Percentiles rank a stretch among this genome's conserved stretches.
phyloP scores from a whole-genome alignment of 53 echinoderm and acorn worm genomes.

The Hippasteria phrygiana region DNA sequence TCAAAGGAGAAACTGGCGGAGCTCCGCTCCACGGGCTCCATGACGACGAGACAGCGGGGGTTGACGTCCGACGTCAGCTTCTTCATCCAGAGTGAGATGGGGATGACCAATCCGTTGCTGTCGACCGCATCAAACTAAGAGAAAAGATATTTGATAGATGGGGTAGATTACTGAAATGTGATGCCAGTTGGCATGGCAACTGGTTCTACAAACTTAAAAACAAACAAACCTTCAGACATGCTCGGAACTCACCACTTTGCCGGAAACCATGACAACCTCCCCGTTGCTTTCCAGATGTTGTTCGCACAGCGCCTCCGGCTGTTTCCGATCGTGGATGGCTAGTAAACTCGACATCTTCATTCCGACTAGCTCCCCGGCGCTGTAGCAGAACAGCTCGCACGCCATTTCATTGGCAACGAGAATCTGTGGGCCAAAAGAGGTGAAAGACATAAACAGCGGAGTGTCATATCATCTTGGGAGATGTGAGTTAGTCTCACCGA shows the following conservation, averaged over 20 bases:
- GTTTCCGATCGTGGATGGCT: constrained; percentile 74
- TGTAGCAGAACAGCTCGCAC: constrained; percentile 91
- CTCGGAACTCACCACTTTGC: constrained; percentile 89
- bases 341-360: constrained; percentile 92
- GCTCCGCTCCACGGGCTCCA: constrained; percentile 89
- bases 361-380: constrained; percentile 82
- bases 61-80: constrained; percentile 90
- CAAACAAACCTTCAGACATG: too few species aligned
- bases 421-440: constrained; percentile 67
- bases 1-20: constrained; percentile 85
- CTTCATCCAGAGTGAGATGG: constrained; percentile 99
- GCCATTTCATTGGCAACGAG: constrained; percentile 96
- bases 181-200: too few species aligned
- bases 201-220: too few species aligned
- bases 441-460: not conserved
- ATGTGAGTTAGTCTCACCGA: too few species aligned
- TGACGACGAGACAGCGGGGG: constrained; percentile 89
- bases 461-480: too few species aligned
- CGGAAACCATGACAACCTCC: constrained; percentile 95
- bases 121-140: constrained; percentile 92
- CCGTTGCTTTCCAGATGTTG: constrained; percentile 89
- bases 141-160: not conserved
- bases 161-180: too few species aligned
- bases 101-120: constrained; percentile 86
- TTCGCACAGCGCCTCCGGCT: constrained; percentile 87